Conservation (phyloP, 2,797 vertebrate genomes). For the Melanotaenia boesemani region DNA sequence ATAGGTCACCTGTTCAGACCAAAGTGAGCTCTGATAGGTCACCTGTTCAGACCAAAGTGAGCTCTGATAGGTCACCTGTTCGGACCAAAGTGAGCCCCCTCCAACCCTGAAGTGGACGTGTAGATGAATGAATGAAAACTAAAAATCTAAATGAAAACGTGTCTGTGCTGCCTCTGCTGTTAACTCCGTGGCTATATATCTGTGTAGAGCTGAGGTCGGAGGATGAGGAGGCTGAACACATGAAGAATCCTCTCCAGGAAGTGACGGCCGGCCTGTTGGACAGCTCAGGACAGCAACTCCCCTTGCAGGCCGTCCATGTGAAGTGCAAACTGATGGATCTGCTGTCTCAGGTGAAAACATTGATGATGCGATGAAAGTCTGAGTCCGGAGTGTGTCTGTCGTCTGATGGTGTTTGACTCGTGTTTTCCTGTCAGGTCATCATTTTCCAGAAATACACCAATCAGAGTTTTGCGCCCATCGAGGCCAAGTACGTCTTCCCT, state of each 20-base stretch:
- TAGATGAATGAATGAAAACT: no score
- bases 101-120: no score
- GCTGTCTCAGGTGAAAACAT: conserved; percentile 82
- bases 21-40: no score
- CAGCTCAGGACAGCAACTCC: conserved; percentile 83
- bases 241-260: conserved; percentile 59
- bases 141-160: no score
- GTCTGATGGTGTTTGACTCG: not conserved
- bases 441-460: conserved; percentile 92
- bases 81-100: no score
- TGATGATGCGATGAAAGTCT: not conserved
- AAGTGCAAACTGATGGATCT: conserved; percentile 88
- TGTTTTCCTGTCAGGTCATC: conserved; percentile 78
- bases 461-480: conserved; percentile 81
- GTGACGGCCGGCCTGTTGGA: conserved; percentile 84
- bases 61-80: no score
- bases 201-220: conserved; percentile 52
- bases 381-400: not conserved
- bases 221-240: conserved; percentile 34
- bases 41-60: no score
- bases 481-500: conserved; percentile 92
- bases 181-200: not conserved
- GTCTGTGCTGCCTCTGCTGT: no score
- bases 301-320: conserved; percentile 84
- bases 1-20: no score